These are phyloP conservation scores for Pseudomugil tenellus DNA, from an alignment of 2,797 vertebrate genomes.

Conservation along the genomic window DNA sequence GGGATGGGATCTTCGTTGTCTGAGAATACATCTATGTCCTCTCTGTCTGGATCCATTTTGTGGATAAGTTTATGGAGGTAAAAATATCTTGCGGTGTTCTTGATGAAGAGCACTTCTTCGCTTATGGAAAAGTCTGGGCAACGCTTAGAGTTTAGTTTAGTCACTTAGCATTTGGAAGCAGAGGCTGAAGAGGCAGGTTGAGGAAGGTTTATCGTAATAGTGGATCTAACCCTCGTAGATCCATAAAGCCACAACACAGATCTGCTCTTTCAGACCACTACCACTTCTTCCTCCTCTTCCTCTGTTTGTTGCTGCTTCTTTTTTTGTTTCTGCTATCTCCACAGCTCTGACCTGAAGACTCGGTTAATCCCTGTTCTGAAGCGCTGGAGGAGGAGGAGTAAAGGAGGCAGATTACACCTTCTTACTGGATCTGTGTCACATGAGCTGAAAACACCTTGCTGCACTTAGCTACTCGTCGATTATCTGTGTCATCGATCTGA, in stretches of 20 bases:
- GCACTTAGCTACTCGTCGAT: not conserved
- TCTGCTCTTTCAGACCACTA: not conserved
- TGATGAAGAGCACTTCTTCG: too few relatives aligned
- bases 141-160: not conserved
- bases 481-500: not conserved
- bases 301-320: not conserved
- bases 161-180: not conserved
- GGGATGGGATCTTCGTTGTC: conserved; percentile 21
- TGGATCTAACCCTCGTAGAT: not conserved
- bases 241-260: not conserved
- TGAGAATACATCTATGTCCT: conserved; percentile 49
- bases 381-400: conserved; percentile 2
- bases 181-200: not conserved
- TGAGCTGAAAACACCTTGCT: conserved; percentile 20
- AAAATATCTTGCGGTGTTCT: too few relatives aligned
- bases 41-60: conserved; percentile 53
- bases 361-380: conserved; percentile 44
- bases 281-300: not conserved
- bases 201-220: not conserved
- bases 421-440: conserved; percentile 46
- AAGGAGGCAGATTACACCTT: conserved; percentile 39
- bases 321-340: conserved; percentile 1
- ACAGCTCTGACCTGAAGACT: conserved; percentile 23
- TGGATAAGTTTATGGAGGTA: not conserved
- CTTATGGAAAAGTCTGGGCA: not conserved